Evolutionary conservation across 2,113 vertebrate genomes (phyloP), one percentile per base, ranked within the genome.

Genomic region (Ancistrus triradiatus): DNA sequence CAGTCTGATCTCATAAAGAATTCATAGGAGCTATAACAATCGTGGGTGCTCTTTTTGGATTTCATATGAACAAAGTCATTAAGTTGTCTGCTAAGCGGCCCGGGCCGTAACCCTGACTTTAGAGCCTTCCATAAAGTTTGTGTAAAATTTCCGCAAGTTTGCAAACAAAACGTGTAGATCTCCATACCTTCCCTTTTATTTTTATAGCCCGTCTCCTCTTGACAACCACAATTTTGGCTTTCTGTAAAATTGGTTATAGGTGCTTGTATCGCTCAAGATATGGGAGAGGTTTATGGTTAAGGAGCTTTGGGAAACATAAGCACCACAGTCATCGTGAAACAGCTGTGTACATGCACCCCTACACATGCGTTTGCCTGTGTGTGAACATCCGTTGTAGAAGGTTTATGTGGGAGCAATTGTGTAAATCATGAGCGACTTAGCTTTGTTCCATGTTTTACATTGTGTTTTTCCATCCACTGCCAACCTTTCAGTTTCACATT

Each of bases 231-330:
- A n/a, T n/a, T n/a, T n/a, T n/a, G n/a, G n/a, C n/a, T 38, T 53
- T 33, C 25, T 35, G 37, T 58, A 14, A 59, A 81, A 80, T 68
- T 63, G 65, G 72, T 76, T 73, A 3, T n/a, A 43, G 44, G 24
- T 68, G 50, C 17, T 8, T 22, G 17, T n/a, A 28, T 62, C 46
- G n/a, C 40, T 48, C 38, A 68, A 60, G 38, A 61, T 17, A 53
- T 62, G 68, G 58, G 66, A 77, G 79, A 75, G 66, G 42, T 51
- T 66, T 71, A 68, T 69, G 69, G 61, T 65, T 17, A 27, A 66
- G 49, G 11, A 69, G 59, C 75, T 47, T 37, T 19, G n/a, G n/a
- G n/a, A n/a, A n/a, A n/a, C n/a, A n/a, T n/a, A n/a, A n/a, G n/a
- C n/a, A n/a, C n/a, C n/a, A n/a, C n/a, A n/a, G n/a, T n/a, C n/a